Conservation (phyloP, 2,113 vertebrate species). For the Oncorhynchus nerka region DNA sequence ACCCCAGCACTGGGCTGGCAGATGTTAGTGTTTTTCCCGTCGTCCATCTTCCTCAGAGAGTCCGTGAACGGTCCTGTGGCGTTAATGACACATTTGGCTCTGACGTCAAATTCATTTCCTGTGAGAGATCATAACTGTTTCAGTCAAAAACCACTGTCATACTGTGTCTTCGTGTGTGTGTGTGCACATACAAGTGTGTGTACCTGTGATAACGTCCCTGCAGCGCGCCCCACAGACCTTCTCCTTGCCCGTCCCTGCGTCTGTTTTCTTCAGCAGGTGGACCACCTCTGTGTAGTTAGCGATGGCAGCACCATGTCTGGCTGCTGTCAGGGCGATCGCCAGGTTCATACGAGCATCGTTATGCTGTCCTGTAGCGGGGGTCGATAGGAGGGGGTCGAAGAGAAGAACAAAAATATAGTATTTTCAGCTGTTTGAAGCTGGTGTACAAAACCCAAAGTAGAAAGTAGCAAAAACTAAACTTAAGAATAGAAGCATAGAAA, state of each 20-base stretch:
- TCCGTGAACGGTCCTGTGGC: slow-evolving; percentile 97
- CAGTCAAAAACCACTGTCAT: neutral
- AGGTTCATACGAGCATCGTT: slow-evolving; percentile 98
- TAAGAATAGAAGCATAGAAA: too few relatives aligned
- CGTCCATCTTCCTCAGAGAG: slow-evolving; percentile 92
- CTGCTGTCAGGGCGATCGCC: slow-evolving; percentile 89
- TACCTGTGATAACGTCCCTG: slow-evolving; percentile 87
- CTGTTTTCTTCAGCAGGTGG: slow-evolving; percentile 82
- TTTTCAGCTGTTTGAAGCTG: too few relatives aligned
- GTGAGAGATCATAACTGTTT: slow-evolving; percentile 66
- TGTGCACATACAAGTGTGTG: neutral
- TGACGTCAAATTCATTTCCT: slow-evolving; percentile 93
- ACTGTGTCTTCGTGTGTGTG: neutral
- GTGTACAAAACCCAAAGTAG: too few relatives aligned
- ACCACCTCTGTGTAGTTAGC: slow-evolving; percentile 95
- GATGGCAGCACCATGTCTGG: slow-evolving; percentile 86
- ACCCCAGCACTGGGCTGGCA: slow-evolving; percentile 95
- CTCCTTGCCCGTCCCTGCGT: slow-evolving; percentile 69
- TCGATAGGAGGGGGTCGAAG: neutral
- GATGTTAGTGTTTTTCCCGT: slow-evolving; percentile 79
- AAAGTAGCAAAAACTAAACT: too few relatives aligned
- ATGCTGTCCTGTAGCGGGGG: slow-evolving; percentile 86
- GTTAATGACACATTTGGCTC: slow-evolving; percentile 97
- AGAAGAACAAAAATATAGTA: too few relatives aligned
- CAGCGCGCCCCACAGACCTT: slow-evolving; percentile 84